Evolutionary conservation across 2,113 vertebrate genomes (phyloP).

Genomic region (Cheilinus undulatus): DNA sequence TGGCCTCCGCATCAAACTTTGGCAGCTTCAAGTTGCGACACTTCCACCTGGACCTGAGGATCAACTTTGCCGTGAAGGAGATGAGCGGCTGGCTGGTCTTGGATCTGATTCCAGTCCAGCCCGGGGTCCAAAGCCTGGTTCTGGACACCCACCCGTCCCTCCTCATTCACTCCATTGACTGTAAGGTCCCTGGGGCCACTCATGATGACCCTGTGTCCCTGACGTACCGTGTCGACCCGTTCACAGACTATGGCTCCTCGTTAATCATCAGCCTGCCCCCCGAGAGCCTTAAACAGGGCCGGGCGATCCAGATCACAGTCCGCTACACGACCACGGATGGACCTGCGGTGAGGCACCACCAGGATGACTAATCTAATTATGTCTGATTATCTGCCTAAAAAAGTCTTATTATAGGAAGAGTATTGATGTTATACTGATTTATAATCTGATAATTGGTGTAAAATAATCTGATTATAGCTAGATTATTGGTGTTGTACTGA

Average conservation of each 20-base stretch:
- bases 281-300: constrained; percentile 75
- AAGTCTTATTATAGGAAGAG: no score
- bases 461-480: no score
- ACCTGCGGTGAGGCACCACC: constrained; percentile 90
- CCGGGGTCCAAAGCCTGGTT: constrained; percentile 84
- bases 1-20: constrained; percentile 91
- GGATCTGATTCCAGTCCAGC: constrained; percentile 84
- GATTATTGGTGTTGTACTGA: no score
- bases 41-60: constrained; percentile 86
- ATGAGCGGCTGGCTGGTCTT: constrained; percentile 92
- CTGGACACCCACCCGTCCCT: constrained; percentile 91
- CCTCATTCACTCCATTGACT: constrained; percentile 87
- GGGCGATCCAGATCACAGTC: constrained; percentile 89
- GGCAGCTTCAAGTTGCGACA: constrained; percentile 88
- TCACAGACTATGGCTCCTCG: constrained; percentile 92
- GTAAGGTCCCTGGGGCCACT: constrained; percentile 54
- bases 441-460: no score
- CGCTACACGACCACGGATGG: constrained; percentile 92
- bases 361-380: no score
- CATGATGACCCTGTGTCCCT: constrained; percentile 76
- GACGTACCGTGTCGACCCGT: constrained; percentile 87
- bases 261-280: constrained; percentile 89
- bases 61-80: constrained; percentile 89
- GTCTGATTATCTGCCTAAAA: no score
- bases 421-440: no score